Base-by-base conservation (phyloP, 2,113 vertebrate genomes). In the Chitala chitala region DNA sequence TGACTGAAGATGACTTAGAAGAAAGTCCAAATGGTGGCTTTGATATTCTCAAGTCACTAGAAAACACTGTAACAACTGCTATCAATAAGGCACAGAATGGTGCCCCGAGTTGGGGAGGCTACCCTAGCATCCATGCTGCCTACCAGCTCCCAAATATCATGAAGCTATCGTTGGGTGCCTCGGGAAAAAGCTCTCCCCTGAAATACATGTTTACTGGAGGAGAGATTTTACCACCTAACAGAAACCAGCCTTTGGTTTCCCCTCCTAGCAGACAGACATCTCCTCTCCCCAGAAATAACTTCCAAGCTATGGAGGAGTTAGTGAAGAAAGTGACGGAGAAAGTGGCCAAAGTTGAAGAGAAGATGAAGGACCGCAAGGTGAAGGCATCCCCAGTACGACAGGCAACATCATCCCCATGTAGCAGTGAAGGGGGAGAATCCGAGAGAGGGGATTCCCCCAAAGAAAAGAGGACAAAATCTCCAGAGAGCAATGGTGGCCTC, bases 61-160 rank as follows among this genome's bases (percentile, higher is more conserved):
- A 99, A 87, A 98, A 98, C 82, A 98, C 97, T 0, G 96, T 99
- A 76, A 94, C 96, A 0, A 96, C 95, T 0, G 96, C 96, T 40
- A 99, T 99, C 84, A 98, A 95, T 84, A 99, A 99, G 87, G 97
- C 96, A 36, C 96, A 99, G 90, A 97, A 96, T 40, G 96, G 95
- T 71, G 94, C 95, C 1, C 94, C 96, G 1, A 98, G 94, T 83
- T 99, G 97, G 96, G 95, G 97, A 0, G 97, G 97, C 73, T 99
- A 99, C 78, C 94, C 94, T 29, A 99, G 97, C 85, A 99, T 99
- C 82, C 97, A 99, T 1, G 97, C 97, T n/a, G 97, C 97, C 79
- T 99, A 99, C 81, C 97, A 99, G 82, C 93, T 99, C 68, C 96
- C 94, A n/a, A 94, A 92, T 77, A 92, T 94, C 88, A 93, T 94